Evolutionary conservation across 2,797 vertebrate species (phyloP).

Genomic region (Urocyon cinereoargenteus): DNA sequence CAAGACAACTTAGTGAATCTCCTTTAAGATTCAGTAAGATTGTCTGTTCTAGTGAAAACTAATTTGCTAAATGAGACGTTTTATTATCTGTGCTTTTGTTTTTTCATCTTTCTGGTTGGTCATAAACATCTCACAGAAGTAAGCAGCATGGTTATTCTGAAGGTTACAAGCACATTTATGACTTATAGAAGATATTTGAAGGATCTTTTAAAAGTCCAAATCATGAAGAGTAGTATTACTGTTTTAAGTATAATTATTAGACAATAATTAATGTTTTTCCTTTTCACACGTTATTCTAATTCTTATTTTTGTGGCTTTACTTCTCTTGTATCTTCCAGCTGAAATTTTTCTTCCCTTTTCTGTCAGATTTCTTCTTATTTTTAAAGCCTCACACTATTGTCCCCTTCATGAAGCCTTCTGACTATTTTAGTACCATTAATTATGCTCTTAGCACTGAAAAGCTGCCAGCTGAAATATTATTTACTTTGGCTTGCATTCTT

Average conservation of each 20-base stretch:
- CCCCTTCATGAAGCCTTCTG: not conserved
- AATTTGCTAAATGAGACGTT: not conserved
- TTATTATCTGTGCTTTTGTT: constrained; percentile 7
- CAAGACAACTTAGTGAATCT: not conserved
- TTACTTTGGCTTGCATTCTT: constrained; percentile 50
- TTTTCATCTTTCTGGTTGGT: constrained; percentile 39
- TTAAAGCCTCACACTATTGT: not conserved
- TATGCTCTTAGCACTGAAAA: not conserved
- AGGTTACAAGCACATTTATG: constrained; percentile 30
- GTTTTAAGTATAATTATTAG: constrained; percentile 28
- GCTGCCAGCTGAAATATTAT: not conserved
- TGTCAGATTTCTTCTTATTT: not conserved
- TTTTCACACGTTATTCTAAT: not conserved
- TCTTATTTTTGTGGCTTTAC: not conserved
- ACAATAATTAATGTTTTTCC: not conserved
- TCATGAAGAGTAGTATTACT: not conserved
- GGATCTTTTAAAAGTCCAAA: constrained; percentile 10
- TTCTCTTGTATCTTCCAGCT: not conserved
- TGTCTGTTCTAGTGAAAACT: not conserved
- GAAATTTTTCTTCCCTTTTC: not conserved
- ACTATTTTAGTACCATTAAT: not conserved
- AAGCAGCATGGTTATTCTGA: constrained; percentile 39
- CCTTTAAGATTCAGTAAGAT: not conserved
- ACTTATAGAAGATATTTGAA: constrained; percentile 30
- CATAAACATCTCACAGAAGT: constrained; percentile 37